Evolutionary conservation across 2,113 vertebrate genomes (phyloP), one percentile per base, ranked within the genome.

Genomic region (Phalacrocorax aristotelis): DNA sequence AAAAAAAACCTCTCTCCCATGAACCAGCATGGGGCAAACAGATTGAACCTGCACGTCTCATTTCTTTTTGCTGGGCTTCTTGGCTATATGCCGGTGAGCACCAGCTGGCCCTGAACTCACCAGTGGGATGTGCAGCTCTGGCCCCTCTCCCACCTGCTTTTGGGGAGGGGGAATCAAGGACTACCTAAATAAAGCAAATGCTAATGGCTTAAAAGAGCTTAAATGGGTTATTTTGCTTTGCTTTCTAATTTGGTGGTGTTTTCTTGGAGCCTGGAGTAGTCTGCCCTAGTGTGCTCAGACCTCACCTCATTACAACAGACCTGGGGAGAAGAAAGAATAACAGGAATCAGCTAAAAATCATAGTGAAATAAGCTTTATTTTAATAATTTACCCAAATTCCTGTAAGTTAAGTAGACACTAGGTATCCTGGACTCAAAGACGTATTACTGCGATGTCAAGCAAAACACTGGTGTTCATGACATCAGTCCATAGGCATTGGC

Each of bases 121-220:
- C 32, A 49, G 8, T 0, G 1, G 51, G 64, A 62, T 0, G 0
- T 6, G 65, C 22, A n/a, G 64, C 69, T 46, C 78, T 1, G 5
- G 49, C 34, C 34, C 30, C 15, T 85, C 40, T 52, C 22, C 76
- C 1, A 0, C n/a, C 54, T 69, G 72, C 12, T 52, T 76, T 58
- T 87, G 57, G 38, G 46, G 55, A 83, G 30, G 13, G 16, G 9
- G 13, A 36, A 32, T 36, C 40, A 69, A 48, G 58, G 38, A 7
- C n/a, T 60, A 20, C 42, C 51, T 48, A 66, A 90, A 90, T 25
- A 81, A 95, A 92, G 68, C 49, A 91, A 75, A 79, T 30, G 23
- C 3, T 87, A 62, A 57, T 48, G 44, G 48, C 8, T 72, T 75
- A 29, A 94, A 94, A 71, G 44, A 13, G 14, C 9, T 77, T 23